Base-by-base conservation (phyloP, 2,888 invertebrate genomes). In the Panopea generosa region DNA sequence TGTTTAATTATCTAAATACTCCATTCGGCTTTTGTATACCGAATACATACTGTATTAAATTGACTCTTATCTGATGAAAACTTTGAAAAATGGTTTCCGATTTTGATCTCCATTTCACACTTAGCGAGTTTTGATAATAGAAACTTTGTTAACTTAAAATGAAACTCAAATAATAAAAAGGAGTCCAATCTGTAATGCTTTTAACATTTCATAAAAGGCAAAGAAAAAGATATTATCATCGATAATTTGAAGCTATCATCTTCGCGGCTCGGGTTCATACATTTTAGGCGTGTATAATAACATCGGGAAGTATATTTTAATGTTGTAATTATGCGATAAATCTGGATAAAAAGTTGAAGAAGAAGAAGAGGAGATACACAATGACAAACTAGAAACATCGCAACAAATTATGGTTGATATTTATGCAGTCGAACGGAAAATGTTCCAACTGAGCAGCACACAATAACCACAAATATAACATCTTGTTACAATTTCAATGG, bases 171-270 rank as follows among this genome's bases (percentile, higher is more conserved):
- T 72, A 72, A 68, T 56, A 63, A 77, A 65, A 63, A 69, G 52
- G 40, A 29, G 22, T 27, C 56, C 22, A 29, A 55, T 61, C 69
- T 72, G 69, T 80, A 76, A 80, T 72, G 75, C 79, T 80, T 80
- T 80, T 76, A 72, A 80, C 65, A 49, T 75, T 72, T 72, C 69
- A 76, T 75, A 76, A 80, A 76, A 80, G 79, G 61, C 53, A 66
- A 50, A 69, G 69, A 80, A 80, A 40, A 50, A 72, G 79, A 80
- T 80, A 75, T 55, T 80, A 80, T 80, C 79, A 18, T 6, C 22
- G 24, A 33, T 69, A 72, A 77, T 77, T 69, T 47, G 52, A 14
- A 65, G 65, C 55, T 61, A 72, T 77, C 77, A 73, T 73, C 26
- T 16, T 18, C 18, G 20, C 26, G 56, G 26, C n/a, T 40, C 18